phyloP scores from a whole-genome alignment of 2,797 vertebrate species.

The Limosa lapponica region DNA sequence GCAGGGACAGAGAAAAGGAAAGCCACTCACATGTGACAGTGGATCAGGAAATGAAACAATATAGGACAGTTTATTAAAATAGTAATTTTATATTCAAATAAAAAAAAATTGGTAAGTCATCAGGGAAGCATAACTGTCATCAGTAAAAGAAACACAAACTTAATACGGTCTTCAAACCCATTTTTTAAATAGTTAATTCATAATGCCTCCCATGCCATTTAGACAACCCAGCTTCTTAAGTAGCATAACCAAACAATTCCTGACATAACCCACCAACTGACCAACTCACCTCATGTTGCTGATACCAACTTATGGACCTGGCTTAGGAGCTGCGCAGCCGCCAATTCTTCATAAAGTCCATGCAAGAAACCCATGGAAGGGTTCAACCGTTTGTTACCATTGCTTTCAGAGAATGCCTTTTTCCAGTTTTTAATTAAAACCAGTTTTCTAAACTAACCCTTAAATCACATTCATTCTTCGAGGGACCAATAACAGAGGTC shows the following conservation, averaged over 20 bases:
- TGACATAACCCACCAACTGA: conserved; percentile 35
- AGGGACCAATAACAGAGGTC: neutral
- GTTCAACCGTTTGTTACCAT: neutral
- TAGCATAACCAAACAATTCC: neutral
- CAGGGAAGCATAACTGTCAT: neutral
- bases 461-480: neutral
- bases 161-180: neutral
- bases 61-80: neutral
- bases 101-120: neutral
- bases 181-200: neutral
- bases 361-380: neutral
- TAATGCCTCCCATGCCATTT: neutral
- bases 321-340: neutral
- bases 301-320: neutral
- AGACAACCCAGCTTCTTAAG: neutral
- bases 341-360: conserved; percentile 42
- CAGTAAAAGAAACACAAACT: neutral
- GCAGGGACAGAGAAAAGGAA: neutral
- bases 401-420: neutral
- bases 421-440: neutral
- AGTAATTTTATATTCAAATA: neutral
- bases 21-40: neutral
- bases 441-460: neutral
- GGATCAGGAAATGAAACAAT: neutral
- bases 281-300: conserved; percentile 62